These are phyloP conservation scores for Tipula vernalis DNA, from an alignment of 2,888 invertebrate genomes.

Conservation along the genomic window DNA sequence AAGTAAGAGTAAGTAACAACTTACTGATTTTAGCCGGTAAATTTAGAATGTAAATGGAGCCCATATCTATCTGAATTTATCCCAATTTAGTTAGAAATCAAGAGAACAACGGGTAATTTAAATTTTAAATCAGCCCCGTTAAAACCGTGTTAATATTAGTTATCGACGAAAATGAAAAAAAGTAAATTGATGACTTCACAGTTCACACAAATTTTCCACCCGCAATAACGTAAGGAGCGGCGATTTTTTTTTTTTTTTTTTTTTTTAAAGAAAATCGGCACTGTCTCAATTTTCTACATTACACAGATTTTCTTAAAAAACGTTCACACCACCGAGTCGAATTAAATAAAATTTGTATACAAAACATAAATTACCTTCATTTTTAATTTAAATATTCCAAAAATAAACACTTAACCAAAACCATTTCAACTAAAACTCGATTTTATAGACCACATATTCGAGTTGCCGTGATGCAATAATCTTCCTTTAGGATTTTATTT, in stretches of 20 bases:
- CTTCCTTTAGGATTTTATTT: background rate
- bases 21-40: too few species aligned
- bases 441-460: background rate
- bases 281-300: background rate
- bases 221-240: background rate
- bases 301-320: background rate
- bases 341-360: background rate
- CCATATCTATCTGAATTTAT: too few species aligned
- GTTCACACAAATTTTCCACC: background rate
- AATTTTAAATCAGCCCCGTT: too few species aligned
- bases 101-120: too few species aligned
- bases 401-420: background rate
- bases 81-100: too few species aligned
- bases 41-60: too few species aligned
- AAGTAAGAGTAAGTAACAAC: too few species aligned
- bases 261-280: background rate
- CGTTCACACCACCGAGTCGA: background rate
- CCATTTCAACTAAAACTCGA: background rate
- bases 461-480: background rate
- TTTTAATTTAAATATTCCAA: background rate
- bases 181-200: too few species aligned
- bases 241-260: background rate
- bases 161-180: too few species aligned
- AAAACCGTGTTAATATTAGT: too few species aligned
- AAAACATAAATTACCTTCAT: background rate